Percentiles rank a stretch among this genome's conserved stretches.
phyloP scores from a whole-genome alignment of 2,888 invertebrate genomes.

The Falcaria lacertinaria region DNA sequence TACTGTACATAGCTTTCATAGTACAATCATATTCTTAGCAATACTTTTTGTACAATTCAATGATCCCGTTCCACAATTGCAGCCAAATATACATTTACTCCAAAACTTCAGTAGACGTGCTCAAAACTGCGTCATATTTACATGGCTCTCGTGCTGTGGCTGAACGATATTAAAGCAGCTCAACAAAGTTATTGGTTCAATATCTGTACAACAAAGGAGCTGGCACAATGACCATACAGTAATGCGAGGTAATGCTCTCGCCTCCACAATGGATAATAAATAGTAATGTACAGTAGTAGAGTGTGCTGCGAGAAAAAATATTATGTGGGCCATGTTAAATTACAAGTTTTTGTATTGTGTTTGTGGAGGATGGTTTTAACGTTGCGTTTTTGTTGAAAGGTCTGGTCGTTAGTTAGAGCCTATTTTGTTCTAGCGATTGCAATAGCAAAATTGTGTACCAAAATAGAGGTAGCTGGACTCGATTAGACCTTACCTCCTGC shows the following conservation, averaged over 20 bases:
- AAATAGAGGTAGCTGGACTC: too few relatives aligned
- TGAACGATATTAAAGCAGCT: slow-evolving; percentile 42
- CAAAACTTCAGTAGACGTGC: too few relatives aligned
- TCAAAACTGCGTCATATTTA: slow-evolving; percentile 20
- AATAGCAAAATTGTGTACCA: too few relatives aligned
- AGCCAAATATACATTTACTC: too few relatives aligned
- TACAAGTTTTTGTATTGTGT: slow-evolving; percentile 16
- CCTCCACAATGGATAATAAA: slow-evolving; percentile 52
- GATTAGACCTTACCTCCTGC: too few relatives aligned
- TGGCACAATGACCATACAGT: slow-evolving; percentile 38
- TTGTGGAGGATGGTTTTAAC: slow-evolving; percentile 6
- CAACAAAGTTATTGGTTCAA: slow-evolving; percentile 62
- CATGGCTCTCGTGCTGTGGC: slow-evolving; percentile 27
- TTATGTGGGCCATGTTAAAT: slow-evolving; percentile 20
- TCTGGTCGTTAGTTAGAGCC: background rate
- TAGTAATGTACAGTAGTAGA: slow-evolving; percentile 25
- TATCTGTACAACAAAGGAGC: slow-evolving; percentile 53
- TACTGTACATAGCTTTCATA: too few relatives aligned
- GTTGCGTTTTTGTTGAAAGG: background rate
- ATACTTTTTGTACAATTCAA: too few relatives aligned
- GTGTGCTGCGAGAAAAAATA: slow-evolving; percentile 14
- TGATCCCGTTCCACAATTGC: too few relatives aligned
- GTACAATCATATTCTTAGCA: too few relatives aligned
- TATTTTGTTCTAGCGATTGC: background rate
- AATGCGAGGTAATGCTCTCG: slow-evolving; percentile 25